Conservation (phyloP, 2,797 vertebrate genomes). For the Paedocypris micromegethes region DNA sequence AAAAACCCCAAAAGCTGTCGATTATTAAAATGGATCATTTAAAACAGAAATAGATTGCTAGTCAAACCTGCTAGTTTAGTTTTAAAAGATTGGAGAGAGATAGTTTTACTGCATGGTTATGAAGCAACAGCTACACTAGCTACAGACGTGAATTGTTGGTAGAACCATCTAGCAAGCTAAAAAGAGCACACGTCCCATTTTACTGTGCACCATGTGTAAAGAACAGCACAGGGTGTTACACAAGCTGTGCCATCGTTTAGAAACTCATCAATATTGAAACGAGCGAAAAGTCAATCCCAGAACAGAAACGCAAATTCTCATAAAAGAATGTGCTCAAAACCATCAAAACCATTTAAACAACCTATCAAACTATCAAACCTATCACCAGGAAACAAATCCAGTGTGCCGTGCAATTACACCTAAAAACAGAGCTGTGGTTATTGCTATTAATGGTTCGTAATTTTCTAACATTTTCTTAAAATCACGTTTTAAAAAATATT, state of each 20-base stretch:
- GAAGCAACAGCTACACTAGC: neutral
- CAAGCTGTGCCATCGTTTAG: constrained; percentile 23
- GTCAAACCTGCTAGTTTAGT: too few species aligned
- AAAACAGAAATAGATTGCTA: too few species aligned
- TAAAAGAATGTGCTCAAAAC: neutral
- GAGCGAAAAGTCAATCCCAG: neutral
- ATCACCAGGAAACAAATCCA: too few species aligned
- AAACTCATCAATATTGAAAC: constrained; percentile 32
- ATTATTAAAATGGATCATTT: too few species aligned
- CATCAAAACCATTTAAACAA: neutral
- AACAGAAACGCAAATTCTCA: constrained; percentile 4
- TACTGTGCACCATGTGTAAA: constrained; percentile 1
- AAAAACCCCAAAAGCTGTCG: too few species aligned
- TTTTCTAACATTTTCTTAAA: too few species aligned
- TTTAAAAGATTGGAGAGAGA: too few species aligned
- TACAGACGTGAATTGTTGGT: neutral
- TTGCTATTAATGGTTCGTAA: too few species aligned
- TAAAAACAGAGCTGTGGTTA: too few species aligned
- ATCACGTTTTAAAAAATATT: too few species aligned
- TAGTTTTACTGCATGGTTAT: neutral
- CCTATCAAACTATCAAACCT: too few species aligned
- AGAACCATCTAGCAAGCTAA: neutral
- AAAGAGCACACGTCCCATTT: neutral
- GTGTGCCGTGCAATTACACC: too few species aligned
- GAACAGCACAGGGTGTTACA: constrained; percentile 22